Evolutionary conservation across 2,888 invertebrate species (phyloP), one percentile per base, ranked within the genome.

Genomic region (Pterostichus madidus): DNA sequence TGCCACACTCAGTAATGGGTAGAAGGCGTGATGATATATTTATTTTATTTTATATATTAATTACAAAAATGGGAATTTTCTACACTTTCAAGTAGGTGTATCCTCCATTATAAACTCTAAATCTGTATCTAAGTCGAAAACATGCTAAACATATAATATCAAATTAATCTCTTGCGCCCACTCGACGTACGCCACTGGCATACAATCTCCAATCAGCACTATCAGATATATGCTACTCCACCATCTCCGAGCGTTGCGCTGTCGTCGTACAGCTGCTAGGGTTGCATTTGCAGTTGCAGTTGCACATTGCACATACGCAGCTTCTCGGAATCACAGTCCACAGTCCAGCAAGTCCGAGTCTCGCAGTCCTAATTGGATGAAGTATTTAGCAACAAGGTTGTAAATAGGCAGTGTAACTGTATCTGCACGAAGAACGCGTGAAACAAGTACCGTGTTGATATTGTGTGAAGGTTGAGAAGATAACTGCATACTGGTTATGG

Each of bases 241-340:
- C 24, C 24, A 24, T 39, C 39, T 39, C 39, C 39, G 39, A 7
- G 39, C 8, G 39, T 1, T 39, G 39, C 17, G 24, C 59, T 11
- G 10, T 15, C 10, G 49, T 49, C 11, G 10, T 49, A 49, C 49
- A 49, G 49, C n/a, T 49, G 49, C 49, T 49, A 49, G 49, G 39
- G 8, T 39, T 7, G 6, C 35, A n/a, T n/a, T n/a, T n/a, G n/a
- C n/a, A n/a, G 8, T 39, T 7, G 6, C 49, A 8, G 49, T 13
- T 4, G 5, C 49, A 10, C 8, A 10, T 10, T 15, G 24, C 35
- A 35, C 68, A 68, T 64, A 49, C 73, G 24, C 73, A 73, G 17
- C 24, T 44, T 73, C 17, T 73, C 15, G 35, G 68, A 68, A 68
- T 39, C 39, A 39, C 39, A 39, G 39, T 39, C 39, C 49, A n/a